phyloP scores from a whole-genome alignment of 2,797 vertebrate genomes.

The Lutjanus campechanus region DNA sequence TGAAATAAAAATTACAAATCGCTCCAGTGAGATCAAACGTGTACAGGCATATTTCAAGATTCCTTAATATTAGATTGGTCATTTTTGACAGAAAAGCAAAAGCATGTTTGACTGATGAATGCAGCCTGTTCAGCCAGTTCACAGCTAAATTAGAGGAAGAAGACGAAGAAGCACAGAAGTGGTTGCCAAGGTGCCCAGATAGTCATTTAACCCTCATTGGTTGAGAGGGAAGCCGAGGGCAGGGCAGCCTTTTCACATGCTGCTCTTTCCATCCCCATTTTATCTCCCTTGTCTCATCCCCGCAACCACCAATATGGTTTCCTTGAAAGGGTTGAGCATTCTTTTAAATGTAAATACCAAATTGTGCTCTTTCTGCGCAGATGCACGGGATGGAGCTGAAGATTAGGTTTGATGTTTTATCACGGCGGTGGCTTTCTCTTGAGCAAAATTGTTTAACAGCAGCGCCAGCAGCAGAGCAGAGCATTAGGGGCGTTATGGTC shows the following conservation, averaged over 20 bases:
- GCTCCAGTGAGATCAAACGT: background rate
- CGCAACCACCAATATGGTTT: constrained; percentile 53
- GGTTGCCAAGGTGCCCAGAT: constrained; percentile 82
- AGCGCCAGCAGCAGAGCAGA: constrained; percentile 33
- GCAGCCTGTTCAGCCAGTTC: constrained; percentile 53
- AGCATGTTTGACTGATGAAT: constrained; percentile 43
- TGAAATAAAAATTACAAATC: background rate
- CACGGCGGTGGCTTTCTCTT: constrained; percentile 46
- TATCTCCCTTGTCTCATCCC: constrained; percentile 75
- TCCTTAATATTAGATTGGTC: constrained; percentile 10
- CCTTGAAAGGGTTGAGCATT: constrained; percentile 68
- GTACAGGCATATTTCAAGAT: background rate
- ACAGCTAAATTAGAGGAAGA: constrained; percentile 60
- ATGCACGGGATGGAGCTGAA: constrained; percentile 46
- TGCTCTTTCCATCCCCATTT: constrained; percentile 79
- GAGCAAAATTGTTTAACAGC: constrained; percentile 54
- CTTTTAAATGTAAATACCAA: constrained; percentile 80
- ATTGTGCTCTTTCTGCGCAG: constrained; percentile 64
- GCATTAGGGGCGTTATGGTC: constrained; percentile 57
- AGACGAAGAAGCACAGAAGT: constrained; percentile 63
- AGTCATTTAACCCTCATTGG: constrained; percentile 82
- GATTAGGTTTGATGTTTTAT: constrained; percentile 72
- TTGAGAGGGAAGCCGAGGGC: constrained; percentile 73
- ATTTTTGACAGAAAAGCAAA: constrained; percentile 33
- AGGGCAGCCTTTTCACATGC: constrained; percentile 73